These are phyloP conservation scores for Dusona sp. DNA, from an alignment of 2,888 invertebrate species.

Conservation along the genomic window DNA sequence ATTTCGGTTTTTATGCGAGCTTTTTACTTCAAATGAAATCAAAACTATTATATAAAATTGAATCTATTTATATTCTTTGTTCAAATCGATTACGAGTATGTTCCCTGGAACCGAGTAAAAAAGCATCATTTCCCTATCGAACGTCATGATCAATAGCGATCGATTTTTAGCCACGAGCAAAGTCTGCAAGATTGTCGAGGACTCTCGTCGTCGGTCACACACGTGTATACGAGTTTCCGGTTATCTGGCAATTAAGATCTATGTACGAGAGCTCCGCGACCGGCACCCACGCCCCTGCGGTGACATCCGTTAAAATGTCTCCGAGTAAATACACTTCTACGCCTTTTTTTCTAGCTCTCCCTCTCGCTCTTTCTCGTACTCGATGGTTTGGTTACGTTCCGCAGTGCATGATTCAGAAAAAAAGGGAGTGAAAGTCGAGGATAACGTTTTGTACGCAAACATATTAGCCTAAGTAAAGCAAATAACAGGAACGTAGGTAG, in stretches of 20 bases:
- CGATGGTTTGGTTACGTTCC: constrained; percentile 44
- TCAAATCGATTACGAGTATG: neutral
- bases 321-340: constrained; percentile 58
- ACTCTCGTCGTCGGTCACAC: constrained; percentile 49
- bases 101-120: neutral
- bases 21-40: too few relatives aligned
- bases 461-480: constrained; percentile 36
- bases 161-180: constrained; percentile 41
- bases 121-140: constrained; percentile 19
- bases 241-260: constrained; percentile 83
- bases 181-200: constrained; percentile 26
- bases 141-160: constrained; percentile 53
- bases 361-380: constrained; percentile 22
- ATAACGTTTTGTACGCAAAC: constrained; percentile 53
- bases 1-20: too few relatives aligned
- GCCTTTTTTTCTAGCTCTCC: neutral
- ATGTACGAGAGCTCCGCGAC: constrained; percentile 56
- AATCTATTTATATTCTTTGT: neutral
- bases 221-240: constrained; percentile 62
- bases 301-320: constrained; percentile 67
- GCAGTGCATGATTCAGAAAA: constrained; percentile 77
- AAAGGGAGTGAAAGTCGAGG: constrained; percentile 58
- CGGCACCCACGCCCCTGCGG: constrained; percentile 55
- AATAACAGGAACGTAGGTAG: constrained; percentile 16
- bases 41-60: too few relatives aligned